Base-by-base conservation (phyloP, 2,113 vertebrate genomes). In the Tachysurus vachellii region DNA sequence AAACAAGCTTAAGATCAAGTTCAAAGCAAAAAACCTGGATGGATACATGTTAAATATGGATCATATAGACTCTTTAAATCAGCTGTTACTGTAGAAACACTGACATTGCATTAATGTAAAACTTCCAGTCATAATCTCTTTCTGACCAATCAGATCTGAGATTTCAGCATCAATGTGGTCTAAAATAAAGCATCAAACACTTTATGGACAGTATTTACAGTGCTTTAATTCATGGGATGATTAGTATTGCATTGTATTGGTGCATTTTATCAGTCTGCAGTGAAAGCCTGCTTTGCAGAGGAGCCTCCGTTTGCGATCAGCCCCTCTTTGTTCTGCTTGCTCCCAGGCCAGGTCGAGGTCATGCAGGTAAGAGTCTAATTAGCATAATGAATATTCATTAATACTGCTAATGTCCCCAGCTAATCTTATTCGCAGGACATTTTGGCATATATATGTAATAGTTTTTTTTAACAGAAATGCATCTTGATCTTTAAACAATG, bases 261-360 rank as follows among this genome's bases (percentile, higher is more conserved):
- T 87, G 44, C 23, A 10, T 47, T 87, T 50, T 56, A 53, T 0
- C 82, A 99, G 98, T 89, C 93, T 71, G 88, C 95, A 47, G 90
- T 93, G 26, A 93, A 84, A 61, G 19, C 28, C 2, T 94, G 93
- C 85, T 96, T 96, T 73, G 94, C 95, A 54, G 96, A 97, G 68
- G 92, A 97, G 3, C 93, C 94, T 17, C 97, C 98, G 0, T 99
- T 99, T 93, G 94, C 94, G 31, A 89, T 99, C 87, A 92, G 91
- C 26, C 98, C 97, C 0, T 94, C 95, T 0, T 84, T 92, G 89
- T 97, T 99, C 88, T 93, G 95, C 83, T 93, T 99, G 86, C 89
- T 92, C 75, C 96, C 98, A 0, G 96, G 96, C 11, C 93, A 97
- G 85, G 89, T 91, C 14, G 83, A 89, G 0, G 59, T 92, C 0